A percentile compares a stretch with the other conserved stretches of the same genome.
Conservation (phyloP, 2,888 invertebrate species). For the Tipula vernalis region DNA sequence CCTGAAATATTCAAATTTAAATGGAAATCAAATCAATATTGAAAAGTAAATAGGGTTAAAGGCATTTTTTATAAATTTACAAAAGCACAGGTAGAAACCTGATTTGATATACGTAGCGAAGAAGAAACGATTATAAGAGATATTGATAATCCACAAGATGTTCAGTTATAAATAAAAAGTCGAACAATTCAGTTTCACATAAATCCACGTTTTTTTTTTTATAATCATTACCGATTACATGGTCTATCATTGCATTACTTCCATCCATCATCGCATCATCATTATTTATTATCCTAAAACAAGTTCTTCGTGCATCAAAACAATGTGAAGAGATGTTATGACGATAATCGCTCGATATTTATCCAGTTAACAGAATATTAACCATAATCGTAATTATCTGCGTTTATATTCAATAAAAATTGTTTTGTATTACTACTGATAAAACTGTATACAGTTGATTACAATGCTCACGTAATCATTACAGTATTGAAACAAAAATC, state of each 20-base stretch:
- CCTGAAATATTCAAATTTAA: no score
- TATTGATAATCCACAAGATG: neutral
- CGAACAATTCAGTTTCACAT: neutral
- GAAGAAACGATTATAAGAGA: no score
- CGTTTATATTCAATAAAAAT: no score
- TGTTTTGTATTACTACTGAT: neutral
- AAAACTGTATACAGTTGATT: neutral
- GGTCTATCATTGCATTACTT: neutral
- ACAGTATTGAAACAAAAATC: neutral
- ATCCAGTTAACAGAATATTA: neutral
- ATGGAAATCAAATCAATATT: no score
- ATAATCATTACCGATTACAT: neutral
- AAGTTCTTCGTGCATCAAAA: neutral
- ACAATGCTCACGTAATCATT: neutral
- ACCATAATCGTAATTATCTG: neutral
- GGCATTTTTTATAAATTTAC: no score
- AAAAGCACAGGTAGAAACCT: no score
- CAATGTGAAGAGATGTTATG: neutral
- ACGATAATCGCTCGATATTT: neutral
- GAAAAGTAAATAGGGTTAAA: no score
- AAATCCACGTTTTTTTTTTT: neutral
- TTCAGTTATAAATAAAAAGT: neutral
- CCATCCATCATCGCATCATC: neutral
- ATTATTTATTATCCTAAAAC: neutral
- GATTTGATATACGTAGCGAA: no score